Percentiles rank a stretch among this genome's conserved stretches.
These are phyloP conservation scores for Sinotaia quadrata DNA, from an alignment of 2,888 invertebrate genomes.

Conservation along the genomic window DNA sequence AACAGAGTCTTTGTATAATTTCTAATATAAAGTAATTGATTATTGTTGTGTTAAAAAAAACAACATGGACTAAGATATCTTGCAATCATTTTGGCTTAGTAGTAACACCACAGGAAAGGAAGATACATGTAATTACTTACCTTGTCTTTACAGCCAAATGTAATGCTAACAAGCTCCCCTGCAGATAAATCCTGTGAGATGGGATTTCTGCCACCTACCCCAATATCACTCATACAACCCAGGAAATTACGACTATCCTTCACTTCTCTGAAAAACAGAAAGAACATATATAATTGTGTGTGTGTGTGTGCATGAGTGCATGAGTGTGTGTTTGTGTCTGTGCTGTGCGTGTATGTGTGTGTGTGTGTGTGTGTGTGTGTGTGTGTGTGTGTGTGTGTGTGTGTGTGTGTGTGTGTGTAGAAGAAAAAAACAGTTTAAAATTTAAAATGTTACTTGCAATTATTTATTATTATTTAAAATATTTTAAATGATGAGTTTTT, in stretches of 20 bases:
- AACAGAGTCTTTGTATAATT: no score
- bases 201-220: conserved; percentile 67
- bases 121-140: conserved; percentile 39
- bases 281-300: no score
- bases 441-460: no score
- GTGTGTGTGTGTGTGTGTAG: no score
- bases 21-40: background rate
- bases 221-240: conserved; percentile 87
- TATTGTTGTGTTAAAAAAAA: background rate
- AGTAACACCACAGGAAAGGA: background rate
- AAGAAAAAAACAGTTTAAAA: no score
- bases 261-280: conserved; percentile 12
- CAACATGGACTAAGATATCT: background rate
- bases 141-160: conserved; percentile 56
- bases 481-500: no score
- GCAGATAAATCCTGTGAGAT: conserved; percentile 47
- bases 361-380: no score
- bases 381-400: no score
- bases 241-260: conserved; percentile 76
- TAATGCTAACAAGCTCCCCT: conserved; percentile 56
- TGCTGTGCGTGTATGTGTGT: no score
- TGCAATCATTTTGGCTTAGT: background rate
- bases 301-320: no score
- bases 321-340: no score
- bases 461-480: no score